Conservation (phyloP, 2,797 vertebrate genomes). For the Aplochiton taeniatus region DNA sequence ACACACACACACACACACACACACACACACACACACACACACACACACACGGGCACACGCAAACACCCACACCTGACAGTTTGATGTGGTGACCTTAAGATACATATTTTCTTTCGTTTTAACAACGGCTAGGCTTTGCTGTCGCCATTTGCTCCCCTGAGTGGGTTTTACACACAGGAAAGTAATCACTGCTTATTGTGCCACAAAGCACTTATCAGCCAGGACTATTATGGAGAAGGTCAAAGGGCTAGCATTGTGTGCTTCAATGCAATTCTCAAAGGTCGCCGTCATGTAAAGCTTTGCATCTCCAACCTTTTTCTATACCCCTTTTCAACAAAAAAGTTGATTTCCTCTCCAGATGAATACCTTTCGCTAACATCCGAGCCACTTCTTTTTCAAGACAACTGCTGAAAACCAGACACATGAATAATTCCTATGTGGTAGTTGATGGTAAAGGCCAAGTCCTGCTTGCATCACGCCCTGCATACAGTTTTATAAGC, state of each 20-base stretch:
- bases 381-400: too few relatives aligned
- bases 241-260: conserved; percentile 50
- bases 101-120: conserved; percentile 55
- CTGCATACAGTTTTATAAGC: conserved; percentile 26
- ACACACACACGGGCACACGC: not conserved
- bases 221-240: conserved; percentile 53
- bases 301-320: conserved; percentile 46
- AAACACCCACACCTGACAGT: not conserved
- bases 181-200: conserved; percentile 64
- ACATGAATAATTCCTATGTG: not conserved
- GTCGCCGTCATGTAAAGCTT: conserved; percentile 38
- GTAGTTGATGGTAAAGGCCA: too few relatives aligned
- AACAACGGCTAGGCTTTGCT: conserved; percentile 35
- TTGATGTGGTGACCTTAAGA: conserved; percentile 60
- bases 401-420: not conserved
- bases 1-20: not conserved
- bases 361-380: conserved; percentile 12
- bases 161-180: conserved; percentile 58
- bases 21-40: conserved; percentile 4
- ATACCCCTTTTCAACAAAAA: conserved; percentile 29
- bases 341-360: conserved; percentile 30
- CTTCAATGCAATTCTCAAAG: conserved; percentile 32
- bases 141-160: conserved; percentile 51
- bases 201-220: conserved; percentile 59
- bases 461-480: too few relatives aligned